A percentile compares a stretch with the other conserved stretches of the same genome.
Conservation (phyloP, 2,888 invertebrate genomes). For the Xestoiulus laeticollis region DNA sequence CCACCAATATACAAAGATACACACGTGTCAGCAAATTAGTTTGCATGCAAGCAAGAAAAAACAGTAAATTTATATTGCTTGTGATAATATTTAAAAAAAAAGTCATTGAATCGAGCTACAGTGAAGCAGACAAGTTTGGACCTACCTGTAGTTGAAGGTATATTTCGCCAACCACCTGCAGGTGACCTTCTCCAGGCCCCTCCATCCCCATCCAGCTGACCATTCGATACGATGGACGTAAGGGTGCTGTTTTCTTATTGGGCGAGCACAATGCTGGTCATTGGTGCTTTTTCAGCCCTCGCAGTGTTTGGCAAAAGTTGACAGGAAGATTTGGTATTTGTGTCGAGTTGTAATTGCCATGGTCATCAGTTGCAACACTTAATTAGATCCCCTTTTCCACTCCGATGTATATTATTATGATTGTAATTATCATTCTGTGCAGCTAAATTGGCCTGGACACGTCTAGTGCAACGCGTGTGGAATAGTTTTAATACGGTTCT, state of each 20-base stretch:
- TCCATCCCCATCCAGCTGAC: background rate
- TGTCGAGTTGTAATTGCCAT: conserved; percentile 33
- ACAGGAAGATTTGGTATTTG: conserved; percentile 43
- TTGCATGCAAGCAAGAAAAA: too few relatives aligned
- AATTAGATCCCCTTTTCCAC: conserved; percentile 41
- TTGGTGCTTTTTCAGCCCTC: background rate
- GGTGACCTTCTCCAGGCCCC: conserved; percentile 8
- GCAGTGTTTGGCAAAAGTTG: background rate
- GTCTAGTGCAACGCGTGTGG: background rate
- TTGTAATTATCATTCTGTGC: conserved; percentile 27
- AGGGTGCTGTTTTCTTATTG: background rate
- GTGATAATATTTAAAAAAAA: too few relatives aligned
- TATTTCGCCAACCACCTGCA: background rate
- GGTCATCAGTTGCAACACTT: conserved; percentile 36
- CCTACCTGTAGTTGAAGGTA: background rate
- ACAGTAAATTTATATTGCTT: too few relatives aligned
- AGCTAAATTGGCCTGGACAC: conserved; percentile 31
- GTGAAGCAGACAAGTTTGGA: background rate
- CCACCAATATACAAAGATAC: too few relatives aligned
- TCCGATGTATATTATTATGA: conserved; percentile 29
- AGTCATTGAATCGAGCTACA: background rate
- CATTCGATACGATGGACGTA: background rate
- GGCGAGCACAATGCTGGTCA: background rate
- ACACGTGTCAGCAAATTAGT: too few relatives aligned
- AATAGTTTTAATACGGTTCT: background rate